Conservation (phyloP, 2,797 vertebrate genomes). For the Macroramphosus scolopax region DNA sequence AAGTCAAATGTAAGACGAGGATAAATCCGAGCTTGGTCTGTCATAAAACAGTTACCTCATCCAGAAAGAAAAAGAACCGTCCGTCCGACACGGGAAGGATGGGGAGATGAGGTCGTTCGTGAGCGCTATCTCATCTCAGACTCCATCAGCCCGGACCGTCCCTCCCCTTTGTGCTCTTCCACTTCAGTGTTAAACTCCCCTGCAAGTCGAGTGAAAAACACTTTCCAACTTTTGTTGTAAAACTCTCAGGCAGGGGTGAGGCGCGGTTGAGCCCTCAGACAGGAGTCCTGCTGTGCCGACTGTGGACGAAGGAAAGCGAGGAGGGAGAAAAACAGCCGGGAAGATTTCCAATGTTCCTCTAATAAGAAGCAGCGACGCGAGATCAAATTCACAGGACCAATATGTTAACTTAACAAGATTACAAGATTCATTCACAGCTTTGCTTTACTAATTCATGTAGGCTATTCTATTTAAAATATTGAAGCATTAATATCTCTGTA, state of each 20-base stretch:
- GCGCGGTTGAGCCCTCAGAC: slow-evolving; percentile 59
- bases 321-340: slow-evolving; percentile 47
- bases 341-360: slow-evolving; percentile 55
- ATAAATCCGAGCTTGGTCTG: slow-evolving; percentile 29
- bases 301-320: slow-evolving; percentile 48
- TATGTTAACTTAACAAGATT: too few relatives aligned
- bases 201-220: slow-evolving; percentile 32
- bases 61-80: slow-evolving; percentile 38
- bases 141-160: slow-evolving; percentile 59
- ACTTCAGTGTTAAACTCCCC: slow-evolving; percentile 32
- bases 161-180: slow-evolving; percentile 61
- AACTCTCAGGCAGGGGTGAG: slow-evolving; percentile 39
- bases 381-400: too few relatives aligned
- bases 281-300: slow-evolving; percentile 63
- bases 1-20: slow-evolving; percentile 15
- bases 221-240: slow-evolving; percentile 48
- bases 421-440: too few relatives aligned
- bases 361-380: too few relatives aligned
- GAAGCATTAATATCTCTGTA: too few relatives aligned
- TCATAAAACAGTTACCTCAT: slow-evolving; percentile 69
- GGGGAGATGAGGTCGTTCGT: slow-evolving; percentile 44
- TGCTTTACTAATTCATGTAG: too few relatives aligned
- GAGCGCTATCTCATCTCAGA: slow-evolving; percentile 63
- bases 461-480: too few relatives aligned
- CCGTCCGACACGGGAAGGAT: slow-evolving; percentile 49